Conservation (phyloP, 2,888 invertebrate species). For the Acrobasis repandana region DNA sequence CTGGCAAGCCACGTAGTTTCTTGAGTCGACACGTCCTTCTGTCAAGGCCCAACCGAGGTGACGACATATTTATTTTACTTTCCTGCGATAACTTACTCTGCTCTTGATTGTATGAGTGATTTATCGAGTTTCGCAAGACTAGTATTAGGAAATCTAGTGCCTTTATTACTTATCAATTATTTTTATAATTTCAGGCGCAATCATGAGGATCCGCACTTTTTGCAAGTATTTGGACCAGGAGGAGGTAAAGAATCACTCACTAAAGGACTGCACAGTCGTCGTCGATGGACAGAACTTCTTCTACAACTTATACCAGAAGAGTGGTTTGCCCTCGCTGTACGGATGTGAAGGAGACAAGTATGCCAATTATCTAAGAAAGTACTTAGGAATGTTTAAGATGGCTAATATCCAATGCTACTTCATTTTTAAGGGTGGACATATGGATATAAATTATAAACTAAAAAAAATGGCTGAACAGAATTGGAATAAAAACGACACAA, state of each 20-base stretch:
- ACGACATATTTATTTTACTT: too few relatives aligned
- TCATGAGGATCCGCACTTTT: constrained; percentile 26
- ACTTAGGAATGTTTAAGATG: constrained; percentile 40
- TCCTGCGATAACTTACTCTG: too few relatives aligned
- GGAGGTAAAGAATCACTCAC: constrained; percentile 15
- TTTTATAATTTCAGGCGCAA: not conserved
- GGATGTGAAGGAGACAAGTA: constrained; percentile 49
- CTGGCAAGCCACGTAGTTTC: too few relatives aligned
- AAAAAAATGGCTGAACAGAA: not conserved
- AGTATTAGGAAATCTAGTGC: not conserved
- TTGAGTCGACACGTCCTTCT: too few relatives aligned
- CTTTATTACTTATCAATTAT: not conserved
- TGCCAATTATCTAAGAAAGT: constrained; percentile 38
- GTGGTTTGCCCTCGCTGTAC: constrained; percentile 32
- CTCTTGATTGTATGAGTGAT: too few relatives aligned
- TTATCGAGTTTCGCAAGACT: not conserved
- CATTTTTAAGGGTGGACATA: constrained; percentile 49
- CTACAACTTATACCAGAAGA: constrained; percentile 36
- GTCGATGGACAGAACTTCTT: constrained; percentile 51
- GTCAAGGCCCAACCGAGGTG: too few relatives aligned
- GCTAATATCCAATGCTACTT: constrained; percentile 48
- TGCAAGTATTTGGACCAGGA: constrained; percentile 18
- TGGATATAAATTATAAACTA: constrained; percentile 32
- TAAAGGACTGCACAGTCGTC: constrained; percentile 44
- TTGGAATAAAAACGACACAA: constrained; percentile 1